phyloP scores from a whole-genome alignment of 1,140 invertebrate species.

The Neotoxoptera formosana region DNA sequence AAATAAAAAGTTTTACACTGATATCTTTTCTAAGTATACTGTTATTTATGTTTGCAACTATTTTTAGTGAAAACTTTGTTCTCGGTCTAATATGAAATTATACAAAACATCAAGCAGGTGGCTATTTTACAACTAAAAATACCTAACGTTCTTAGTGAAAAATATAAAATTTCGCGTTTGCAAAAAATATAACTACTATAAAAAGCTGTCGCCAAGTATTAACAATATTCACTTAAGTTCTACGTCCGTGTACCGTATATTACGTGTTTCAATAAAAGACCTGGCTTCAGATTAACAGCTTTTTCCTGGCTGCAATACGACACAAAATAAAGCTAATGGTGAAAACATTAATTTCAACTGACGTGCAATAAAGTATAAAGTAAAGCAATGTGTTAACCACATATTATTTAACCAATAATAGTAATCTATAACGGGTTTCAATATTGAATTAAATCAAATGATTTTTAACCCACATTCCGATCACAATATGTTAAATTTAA shows the following conservation, averaged over 20 bases:
- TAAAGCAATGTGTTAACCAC: background rate
- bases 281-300: background rate
- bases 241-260: background rate
- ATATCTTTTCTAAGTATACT: background rate
- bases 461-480: background rate
- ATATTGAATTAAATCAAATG: background rate
- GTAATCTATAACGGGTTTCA: background rate
- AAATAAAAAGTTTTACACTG: background rate
- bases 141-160: too few relatives aligned
- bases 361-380: background rate
- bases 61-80: slow-evolving; percentile 14
- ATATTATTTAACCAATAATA: background rate
- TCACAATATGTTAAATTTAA: background rate
- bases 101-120: background rate
- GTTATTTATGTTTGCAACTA: background rate
- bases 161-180: background rate
- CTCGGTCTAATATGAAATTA: background rate
- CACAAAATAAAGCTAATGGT: background rate
- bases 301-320: background rate
- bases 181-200: background rate
- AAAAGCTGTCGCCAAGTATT: background rate
- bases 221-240: background rate
- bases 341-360: background rate
- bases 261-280: background rate
- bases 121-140: background rate